Evolutionary conservation across 2,113 vertebrate genomes (phyloP), one percentile per base, ranked within the genome.

Genomic region (Leptocoma aspasia): DNA sequence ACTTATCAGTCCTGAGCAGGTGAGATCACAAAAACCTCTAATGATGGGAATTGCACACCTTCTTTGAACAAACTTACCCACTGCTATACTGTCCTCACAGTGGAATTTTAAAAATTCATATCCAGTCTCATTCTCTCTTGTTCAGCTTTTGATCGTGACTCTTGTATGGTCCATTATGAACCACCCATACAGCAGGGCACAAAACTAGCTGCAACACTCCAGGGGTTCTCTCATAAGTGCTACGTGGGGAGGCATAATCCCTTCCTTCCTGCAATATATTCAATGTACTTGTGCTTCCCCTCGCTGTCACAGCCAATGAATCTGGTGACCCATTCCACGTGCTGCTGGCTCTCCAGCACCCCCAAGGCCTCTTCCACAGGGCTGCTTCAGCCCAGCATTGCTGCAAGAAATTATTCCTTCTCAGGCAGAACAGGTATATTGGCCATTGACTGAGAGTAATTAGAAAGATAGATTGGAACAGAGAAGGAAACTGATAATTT

Each of bases 311-410:
- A 56, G 26, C 6, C 15, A 20, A 22, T 1, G 18, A 16, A 10
- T 3, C 41, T 45, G 19, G 42, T 63, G 28, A 19, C 12, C 5
- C 1, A 44, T 53, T 71, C 20, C 15, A 24, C 0, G 0, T 26
- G 23, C 42, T 75, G 17, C 45, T 68, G 63, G 13, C 15, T 61
- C 57, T 33, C 39, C 57, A 66, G 57, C 23, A 66, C 1, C 6
- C 8, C 13, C 23, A 63, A 1, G 1, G 23, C 31, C 18, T 71
- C 47, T 80, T 44, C n/a, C 53, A 63, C 12, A 41, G 47, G 72
- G 26, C 21, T 39, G 15, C 39, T 64, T 31, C 49, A 66, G 37
- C 15, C 27, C 31, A 54, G 35, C 10, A n/a, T 21, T 15, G 20
- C 19, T 61, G 50, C 24, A 82, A 86, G 42, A 61, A 80, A 35